These are phyloP conservation scores for Eupeodes latifasciatus DNA, from an alignment of 2,888 invertebrate species.

Conservation along the genomic window DNA sequence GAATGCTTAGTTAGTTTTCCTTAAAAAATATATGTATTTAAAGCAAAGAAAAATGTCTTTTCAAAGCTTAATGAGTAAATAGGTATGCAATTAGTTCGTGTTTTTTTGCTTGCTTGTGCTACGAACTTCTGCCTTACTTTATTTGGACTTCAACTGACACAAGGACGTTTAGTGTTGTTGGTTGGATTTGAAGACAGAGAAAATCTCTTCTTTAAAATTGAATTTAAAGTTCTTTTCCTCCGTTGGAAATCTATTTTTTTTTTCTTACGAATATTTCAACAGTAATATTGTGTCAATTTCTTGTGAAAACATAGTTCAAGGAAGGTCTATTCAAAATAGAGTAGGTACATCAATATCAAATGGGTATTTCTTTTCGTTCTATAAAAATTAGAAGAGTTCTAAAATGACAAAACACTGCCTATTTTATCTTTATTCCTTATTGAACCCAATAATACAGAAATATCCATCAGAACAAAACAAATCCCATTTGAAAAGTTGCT, in stretches of 20 bases:
- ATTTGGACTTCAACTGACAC: background rate
- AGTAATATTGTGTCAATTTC: too few species aligned
- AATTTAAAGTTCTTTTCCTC: background rate
- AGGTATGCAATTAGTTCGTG: too few species aligned
- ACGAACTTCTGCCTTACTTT: background rate
- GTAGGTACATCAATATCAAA: too few species aligned
- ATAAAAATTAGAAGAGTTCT: too few species aligned
- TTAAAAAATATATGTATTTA: background rate
- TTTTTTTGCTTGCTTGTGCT: background rate
- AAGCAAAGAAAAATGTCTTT: constrained; percentile 1
- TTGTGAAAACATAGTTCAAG: too few species aligned
- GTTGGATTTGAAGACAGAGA: background rate
- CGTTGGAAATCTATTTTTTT: too few species aligned
- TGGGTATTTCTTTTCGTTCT: too few species aligned
- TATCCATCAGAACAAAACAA: background rate
- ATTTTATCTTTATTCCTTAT: background rate
- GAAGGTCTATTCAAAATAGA: too few species aligned
- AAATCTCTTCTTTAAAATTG: background rate
- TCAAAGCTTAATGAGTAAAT: constrained; percentile 3
- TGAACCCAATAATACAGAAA: background rate
- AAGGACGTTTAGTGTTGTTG: background rate
- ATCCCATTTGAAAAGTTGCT: constrained; percentile 8
- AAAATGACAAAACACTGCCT: too few species aligned
- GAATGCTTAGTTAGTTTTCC: background rate
- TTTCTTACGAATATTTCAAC: too few species aligned